A percentile compares a stretch with the other conserved stretches of the same genome.
Evolutionary conservation across 1,140 invertebrate genomes (phyloP).

Genomic region (Chironomus tepperi): DNA sequence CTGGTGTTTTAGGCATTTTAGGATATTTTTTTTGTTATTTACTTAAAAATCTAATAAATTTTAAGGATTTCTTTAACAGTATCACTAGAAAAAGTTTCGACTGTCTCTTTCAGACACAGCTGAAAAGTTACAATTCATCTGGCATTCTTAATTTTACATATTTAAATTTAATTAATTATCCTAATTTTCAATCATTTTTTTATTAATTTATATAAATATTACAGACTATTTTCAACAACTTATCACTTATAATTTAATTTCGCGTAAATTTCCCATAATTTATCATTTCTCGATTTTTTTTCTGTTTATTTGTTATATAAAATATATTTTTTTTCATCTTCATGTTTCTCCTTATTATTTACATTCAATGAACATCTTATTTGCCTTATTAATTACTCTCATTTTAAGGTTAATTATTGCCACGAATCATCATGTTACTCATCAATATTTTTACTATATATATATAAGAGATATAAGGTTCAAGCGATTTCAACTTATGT

Average conservation of each 20-base stretch:
- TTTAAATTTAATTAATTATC: too few species aligned
- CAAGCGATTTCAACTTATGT: too few species aligned
- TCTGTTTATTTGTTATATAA: background rate
- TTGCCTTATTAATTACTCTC: background rate
- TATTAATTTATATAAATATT: background rate
- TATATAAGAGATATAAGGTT: too few species aligned
- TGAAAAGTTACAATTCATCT: background rate
- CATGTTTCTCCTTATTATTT: background rate
- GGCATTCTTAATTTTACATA: background rate
- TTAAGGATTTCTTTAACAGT: background rate
- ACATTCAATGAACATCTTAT: background rate
- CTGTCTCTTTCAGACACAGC: background rate
- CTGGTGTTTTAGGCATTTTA: background rate
- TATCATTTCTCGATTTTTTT: background rate
- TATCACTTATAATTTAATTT: background rate
- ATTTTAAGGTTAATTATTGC: conserved; percentile 8
- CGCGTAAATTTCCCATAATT: conserved; percentile 1
- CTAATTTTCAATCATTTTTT: too few species aligned
- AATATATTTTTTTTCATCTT: conserved; percentile 1
- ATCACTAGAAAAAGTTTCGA: conserved; percentile 4
- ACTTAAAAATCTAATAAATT: conserved; percentile 1
- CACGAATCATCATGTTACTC: background rate
- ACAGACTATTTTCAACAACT: background rate
- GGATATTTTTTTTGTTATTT: background rate
- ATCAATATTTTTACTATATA: too few species aligned